phyloP scores from a whole-genome alignment of 2,888 invertebrate genomes.

The Apotomis turbidana region DNA sequence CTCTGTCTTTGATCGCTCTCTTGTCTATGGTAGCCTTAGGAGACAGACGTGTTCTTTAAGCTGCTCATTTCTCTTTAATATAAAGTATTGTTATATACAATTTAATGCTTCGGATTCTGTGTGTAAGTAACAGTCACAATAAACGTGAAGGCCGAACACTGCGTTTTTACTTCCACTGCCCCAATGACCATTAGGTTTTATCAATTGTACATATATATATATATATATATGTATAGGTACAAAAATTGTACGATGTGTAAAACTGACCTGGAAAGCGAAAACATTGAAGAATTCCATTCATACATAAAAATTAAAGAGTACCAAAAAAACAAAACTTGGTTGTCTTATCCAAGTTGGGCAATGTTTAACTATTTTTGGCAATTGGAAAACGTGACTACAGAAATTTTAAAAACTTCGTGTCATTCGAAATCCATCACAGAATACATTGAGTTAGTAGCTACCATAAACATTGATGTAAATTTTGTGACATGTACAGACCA shows the following conservation, averaged over 20 bases:
- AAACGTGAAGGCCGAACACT: no score
- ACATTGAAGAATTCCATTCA: background rate
- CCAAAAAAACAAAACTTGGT: background rate
- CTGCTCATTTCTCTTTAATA: no score
- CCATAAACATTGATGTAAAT: background rate
- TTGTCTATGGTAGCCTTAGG: rapidly evolving
- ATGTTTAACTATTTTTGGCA: background rate
- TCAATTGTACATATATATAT: no score
- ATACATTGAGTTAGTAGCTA: background rate
- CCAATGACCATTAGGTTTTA: no score
- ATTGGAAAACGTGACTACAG: background rate
- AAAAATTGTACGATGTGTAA: background rate
- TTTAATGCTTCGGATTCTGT: no score
- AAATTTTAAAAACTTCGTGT: no score
- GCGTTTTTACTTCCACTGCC: no score
- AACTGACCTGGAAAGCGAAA: background rate
- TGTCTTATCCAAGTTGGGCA: background rate
- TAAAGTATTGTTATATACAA: no score
- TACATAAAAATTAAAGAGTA: background rate
- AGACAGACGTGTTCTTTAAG: no score
- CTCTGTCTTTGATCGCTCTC: no score
- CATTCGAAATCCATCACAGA: background rate
- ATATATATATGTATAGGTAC: background rate
- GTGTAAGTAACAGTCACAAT: no score
- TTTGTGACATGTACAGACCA: background rate